These are phyloP conservation scores for Agrotis puta DNA, from an alignment of 2,888 invertebrate genomes.

Conservation along the genomic window DNA sequence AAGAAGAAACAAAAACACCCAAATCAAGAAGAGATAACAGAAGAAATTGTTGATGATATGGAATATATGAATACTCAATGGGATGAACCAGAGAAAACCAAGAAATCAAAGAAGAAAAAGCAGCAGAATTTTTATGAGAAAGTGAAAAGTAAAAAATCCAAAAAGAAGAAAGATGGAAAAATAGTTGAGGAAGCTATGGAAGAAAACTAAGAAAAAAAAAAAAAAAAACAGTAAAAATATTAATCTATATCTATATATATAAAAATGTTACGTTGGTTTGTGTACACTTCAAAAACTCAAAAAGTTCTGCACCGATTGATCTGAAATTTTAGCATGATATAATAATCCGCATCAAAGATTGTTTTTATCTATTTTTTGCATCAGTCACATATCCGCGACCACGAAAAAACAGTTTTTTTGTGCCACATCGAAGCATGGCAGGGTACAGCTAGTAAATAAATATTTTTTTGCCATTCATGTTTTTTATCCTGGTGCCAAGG, in stretches of 20 bases:
- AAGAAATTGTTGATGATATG: conserved; percentile 32
- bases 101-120: conserved; percentile 70
- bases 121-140: conserved; percentile 26
- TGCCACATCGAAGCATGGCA: no score
- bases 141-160: conserved; percentile 34
- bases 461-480: not conserved
- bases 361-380: no score
- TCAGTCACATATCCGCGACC: no score
- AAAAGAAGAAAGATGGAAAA: conserved; percentile 41
- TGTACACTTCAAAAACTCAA: no score
- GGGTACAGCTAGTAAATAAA: no score
- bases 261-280: no score
- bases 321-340: no score
- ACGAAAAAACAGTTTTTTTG: no score
- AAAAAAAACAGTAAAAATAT: conserved; percentile 76
- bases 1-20: conserved; percentile 69
- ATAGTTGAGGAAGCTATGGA: conserved; percentile 53
- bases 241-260: no score
- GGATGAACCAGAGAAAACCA: conserved; percentile 52
- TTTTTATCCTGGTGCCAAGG: no score
- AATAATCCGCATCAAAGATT: no score
- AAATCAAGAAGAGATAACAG: conserved; percentile 30
- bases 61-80: conserved; percentile 54
- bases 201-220: conserved; percentile 82
- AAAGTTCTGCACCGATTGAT: no score